Conservation (phyloP, 2,888 invertebrate species). For the Taenaris catops region DNA sequence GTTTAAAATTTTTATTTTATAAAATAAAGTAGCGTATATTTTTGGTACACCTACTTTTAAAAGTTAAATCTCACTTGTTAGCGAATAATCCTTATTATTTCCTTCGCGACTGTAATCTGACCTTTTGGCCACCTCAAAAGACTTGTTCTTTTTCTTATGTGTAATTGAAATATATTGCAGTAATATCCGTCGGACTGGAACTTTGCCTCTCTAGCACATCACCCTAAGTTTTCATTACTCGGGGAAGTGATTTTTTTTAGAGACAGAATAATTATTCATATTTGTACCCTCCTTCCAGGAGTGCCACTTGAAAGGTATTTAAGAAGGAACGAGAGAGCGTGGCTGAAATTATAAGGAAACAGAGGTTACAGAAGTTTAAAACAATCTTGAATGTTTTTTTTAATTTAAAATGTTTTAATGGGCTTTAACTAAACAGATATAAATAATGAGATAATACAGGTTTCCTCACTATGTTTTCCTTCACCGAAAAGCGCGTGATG, state of each 20-base stretch:
- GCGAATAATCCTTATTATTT: conserved; percentile 71
- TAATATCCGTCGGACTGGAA: conserved; percentile 75
- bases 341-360: conserved; percentile 24
- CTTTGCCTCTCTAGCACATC: conserved; percentile 69
- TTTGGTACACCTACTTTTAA: too few species aligned
- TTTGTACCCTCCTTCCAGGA: conserved; percentile 50
- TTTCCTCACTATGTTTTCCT: too few species aligned
- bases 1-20: too few species aligned
- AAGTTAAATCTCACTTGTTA: conserved; percentile 67
- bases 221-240: conserved; percentile 75
- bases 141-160: conserved; percentile 79
- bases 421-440: too few species aligned
- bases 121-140: conserved; percentile 76
- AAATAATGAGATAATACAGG: too few species aligned
- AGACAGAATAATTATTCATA: conserved; percentile 75
- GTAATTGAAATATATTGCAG: conserved; percentile 80
- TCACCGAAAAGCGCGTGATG: too few species aligned
- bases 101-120: conserved; percentile 70
- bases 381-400: too few species aligned
- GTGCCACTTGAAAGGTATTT: conserved; percentile 52
- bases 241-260: conserved; percentile 70
- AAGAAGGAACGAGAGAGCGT: conserved; percentile 24
- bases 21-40: too few species aligned
- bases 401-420: too few species aligned
- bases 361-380: too few species aligned